Conservation (phyloP, 30 jellyfish, hydroid and myxozoan genomes). For the Aurelia coerulea region DNA sequence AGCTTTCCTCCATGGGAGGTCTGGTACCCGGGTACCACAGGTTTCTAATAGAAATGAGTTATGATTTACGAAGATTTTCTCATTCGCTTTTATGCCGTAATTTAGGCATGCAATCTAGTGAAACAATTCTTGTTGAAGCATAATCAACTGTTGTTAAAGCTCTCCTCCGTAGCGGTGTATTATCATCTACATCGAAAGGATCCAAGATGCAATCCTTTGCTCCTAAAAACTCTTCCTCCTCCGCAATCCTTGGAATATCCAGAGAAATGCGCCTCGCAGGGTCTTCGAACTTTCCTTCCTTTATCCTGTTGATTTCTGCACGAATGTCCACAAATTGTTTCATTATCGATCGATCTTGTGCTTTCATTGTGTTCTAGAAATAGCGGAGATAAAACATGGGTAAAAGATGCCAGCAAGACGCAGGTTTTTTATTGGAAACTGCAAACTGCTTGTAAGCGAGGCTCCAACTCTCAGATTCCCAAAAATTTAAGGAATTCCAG, state of each 20-base stretch:
- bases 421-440: not conserved
- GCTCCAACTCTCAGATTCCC: too few species aligned
- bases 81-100: too few species aligned
- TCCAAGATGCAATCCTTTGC: slow-evolving; percentile 41
- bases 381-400: not conserved
- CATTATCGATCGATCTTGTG: slow-evolving; percentile 44
- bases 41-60: too few species aligned
- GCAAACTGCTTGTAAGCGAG: too few species aligned
- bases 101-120: too few species aligned
- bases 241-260: slow-evolving; percentile 40
- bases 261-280: slow-evolving; percentile 39
- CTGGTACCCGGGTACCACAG: too few species aligned
- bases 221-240: slow-evolving; percentile 34
- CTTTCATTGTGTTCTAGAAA: slow-evolving; percentile 35
- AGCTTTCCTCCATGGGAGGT: too few species aligned
- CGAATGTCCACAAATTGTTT: slow-evolving; percentile 36
- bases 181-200: slow-evolving; percentile 55
- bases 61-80: too few species aligned
- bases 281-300: slow-evolving; percentile 5
- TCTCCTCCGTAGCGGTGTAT: slow-evolving; percentile 44
- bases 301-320: slow-evolving; percentile 26
- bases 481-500: too few species aligned
- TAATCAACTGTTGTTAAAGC: slow-evolving; percentile 40
- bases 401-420: not conserved
- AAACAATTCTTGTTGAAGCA: not conserved